These are phyloP conservation scores for Nasonia longicornis DNA, from an alignment of 1,140 invertebrate genomes.

Conservation along the genomic window DNA sequence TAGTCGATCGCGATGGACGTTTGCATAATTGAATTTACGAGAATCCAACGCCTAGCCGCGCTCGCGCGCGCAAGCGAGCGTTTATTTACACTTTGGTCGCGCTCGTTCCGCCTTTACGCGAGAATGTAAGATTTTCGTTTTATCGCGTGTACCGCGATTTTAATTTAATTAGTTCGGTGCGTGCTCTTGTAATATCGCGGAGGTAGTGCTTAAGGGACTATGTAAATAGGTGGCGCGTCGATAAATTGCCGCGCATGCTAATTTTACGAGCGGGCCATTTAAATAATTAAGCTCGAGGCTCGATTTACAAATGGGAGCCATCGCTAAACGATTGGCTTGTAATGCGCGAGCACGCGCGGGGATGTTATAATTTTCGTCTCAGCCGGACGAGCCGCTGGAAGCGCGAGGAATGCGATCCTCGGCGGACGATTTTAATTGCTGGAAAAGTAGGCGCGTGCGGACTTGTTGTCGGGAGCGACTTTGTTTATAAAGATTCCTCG, in stretches of 20 bases:
- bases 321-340: neutral
- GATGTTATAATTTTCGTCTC: too few relatives aligned
- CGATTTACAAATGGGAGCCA: neutral
- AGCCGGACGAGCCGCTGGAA: too few relatives aligned
- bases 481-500: too few relatives aligned
- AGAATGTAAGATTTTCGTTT: slow-evolving; percentile 37
- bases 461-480: neutral
- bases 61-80: too few relatives aligned
- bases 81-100: slow-evolving; percentile 32
- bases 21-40: slow-evolving; percentile 46
- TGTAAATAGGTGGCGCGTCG: neutral
- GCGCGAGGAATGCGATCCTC: neutral
- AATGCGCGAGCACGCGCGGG: neutral
- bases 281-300: neutral
- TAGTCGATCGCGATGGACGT: slow-evolving; percentile 23
- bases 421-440: slow-evolving; percentile 13
- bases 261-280: neutral
- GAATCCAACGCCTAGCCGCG: slow-evolving; percentile 6
- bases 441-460: neutral
- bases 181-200: neutral
- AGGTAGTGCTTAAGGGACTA: neutral
- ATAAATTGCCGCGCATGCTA: neutral
- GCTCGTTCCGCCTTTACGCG: neutral
- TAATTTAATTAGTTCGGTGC: slow-evolving; percentile 11
- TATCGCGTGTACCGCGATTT: slow-evolving; percentile 13